Evolutionary conservation across 2,113 vertebrate species (phyloP).

Genomic region (Aix galericulata): DNA sequence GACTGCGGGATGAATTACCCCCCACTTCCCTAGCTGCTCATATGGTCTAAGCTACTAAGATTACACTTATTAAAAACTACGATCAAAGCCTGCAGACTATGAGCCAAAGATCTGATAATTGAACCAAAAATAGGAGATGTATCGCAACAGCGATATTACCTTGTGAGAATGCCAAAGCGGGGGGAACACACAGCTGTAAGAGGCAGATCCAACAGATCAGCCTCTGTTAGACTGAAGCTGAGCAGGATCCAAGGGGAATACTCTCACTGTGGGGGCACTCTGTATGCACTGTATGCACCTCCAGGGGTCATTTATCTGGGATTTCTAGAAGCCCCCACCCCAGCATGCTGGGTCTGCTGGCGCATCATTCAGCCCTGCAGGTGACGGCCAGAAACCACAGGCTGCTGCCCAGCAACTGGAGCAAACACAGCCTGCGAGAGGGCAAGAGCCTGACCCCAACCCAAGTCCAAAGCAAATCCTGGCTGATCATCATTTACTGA

Average conservation of each 20-base stretch:
- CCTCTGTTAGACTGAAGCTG: background rate
- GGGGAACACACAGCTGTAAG: accelerated
- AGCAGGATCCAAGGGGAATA: background rate
- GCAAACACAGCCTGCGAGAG: background rate
- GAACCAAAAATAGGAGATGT: background rate
- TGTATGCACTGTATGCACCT: accelerated
- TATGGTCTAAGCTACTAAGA: background rate
- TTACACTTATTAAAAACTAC: background rate
- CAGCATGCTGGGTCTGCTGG: background rate
- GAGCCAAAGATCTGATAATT: background rate
- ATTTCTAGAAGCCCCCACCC: background rate
- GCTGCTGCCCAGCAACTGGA: background rate
- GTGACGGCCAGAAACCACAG: background rate
- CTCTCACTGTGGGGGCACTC: background rate
- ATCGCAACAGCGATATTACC: background rate
- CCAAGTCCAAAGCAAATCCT: background rate
- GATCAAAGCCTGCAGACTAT: background rate
- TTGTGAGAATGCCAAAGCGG: background rate
- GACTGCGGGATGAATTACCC: background rate
- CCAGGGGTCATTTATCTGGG: background rate
- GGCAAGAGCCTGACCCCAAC: background rate
- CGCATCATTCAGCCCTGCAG: background rate
- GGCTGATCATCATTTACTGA: background rate
- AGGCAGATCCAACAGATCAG: background rate
- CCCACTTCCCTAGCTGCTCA: background rate